These are phyloP conservation scores for Ceriagrion tenellum DNA, from an alignment of 2,888 invertebrate species.

Conservation along the genomic window DNA sequence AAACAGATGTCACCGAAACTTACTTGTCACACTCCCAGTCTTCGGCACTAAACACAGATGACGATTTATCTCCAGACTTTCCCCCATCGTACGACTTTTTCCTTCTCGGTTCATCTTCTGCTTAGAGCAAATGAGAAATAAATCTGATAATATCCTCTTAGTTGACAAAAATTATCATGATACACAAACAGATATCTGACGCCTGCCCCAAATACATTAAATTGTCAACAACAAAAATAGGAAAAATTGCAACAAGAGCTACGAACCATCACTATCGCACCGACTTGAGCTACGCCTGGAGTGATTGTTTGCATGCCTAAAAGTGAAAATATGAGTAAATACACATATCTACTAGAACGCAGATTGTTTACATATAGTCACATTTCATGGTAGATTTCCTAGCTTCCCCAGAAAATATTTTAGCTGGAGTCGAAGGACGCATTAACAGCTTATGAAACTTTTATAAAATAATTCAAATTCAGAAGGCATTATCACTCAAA, in stretches of 20 bases:
- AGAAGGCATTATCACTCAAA: background rate
- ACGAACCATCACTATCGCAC: constrained; percentile 57
- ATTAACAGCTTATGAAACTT: background rate
- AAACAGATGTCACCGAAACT: background rate
- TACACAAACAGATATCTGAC: background rate
- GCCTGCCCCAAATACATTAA: background rate
- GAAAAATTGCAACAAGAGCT: background rate
- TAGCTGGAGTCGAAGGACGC: background rate
- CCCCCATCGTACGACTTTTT: constrained; percentile 51
- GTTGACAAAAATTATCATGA: background rate
- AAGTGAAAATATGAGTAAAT: background rate
- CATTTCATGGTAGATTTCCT: no score
- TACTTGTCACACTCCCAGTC: constrained; percentile 66
- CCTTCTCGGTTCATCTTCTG: constrained; percentile 46
- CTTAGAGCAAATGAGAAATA: background rate
- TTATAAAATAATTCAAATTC: background rate
- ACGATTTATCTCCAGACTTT: constrained; percentile 41
- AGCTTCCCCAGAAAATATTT: background rate
- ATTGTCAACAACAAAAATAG: background rate
- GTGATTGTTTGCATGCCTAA: constrained; percentile 47
- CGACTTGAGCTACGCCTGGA: constrained; percentile 61
- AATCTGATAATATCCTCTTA: background rate
- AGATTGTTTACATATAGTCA: background rate
- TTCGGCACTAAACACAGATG: constrained; percentile 50
- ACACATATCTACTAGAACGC: background rate